Percentiles rank a stretch among this genome's conserved stretches.
phyloP scores from a whole-genome alignment of 1,140 invertebrate genomes.

The Teleogryllus occipitalis region DNA sequence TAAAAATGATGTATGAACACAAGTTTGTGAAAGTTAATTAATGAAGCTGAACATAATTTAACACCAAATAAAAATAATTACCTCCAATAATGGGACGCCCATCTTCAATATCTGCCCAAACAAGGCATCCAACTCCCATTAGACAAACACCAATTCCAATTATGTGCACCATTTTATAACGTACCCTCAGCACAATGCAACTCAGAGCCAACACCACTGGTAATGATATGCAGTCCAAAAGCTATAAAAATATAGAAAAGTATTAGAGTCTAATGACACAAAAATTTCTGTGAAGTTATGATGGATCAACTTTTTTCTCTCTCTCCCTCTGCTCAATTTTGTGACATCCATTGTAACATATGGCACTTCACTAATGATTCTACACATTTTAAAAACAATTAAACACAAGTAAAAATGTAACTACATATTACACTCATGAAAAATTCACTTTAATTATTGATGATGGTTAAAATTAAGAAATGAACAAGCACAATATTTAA shows the following conservation, averaged over 20 bases:
- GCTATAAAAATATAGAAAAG: slow-evolving; percentile 45
- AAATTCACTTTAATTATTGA: too few relatives aligned
- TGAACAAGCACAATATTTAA: too few relatives aligned
- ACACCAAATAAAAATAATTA: neutral
- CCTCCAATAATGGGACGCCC: slow-evolving; percentile 50
- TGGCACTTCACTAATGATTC: too few relatives aligned
- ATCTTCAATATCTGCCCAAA: slow-evolving; percentile 73
- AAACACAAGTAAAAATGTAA: too few relatives aligned
- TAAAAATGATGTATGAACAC: neutral
- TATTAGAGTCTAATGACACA: neutral
- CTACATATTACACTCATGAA: too few relatives aligned
- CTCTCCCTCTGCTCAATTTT: too few relatives aligned
- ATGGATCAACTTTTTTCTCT: too few relatives aligned
- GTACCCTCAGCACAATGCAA: slow-evolving; percentile 57
- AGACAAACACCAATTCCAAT: slow-evolving; percentile 72
- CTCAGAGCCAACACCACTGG: slow-evolving; percentile 69
- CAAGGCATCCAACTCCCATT: slow-evolving; percentile 72
- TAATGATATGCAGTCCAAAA: slow-evolving; percentile 79
- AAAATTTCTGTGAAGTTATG: too few relatives aligned
- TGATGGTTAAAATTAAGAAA: too few relatives aligned
- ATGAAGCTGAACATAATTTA: neutral
- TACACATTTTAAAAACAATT: too few relatives aligned
- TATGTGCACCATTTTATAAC: slow-evolving; percentile 66
- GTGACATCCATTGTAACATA: too few relatives aligned
- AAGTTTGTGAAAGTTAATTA: neutral